Evolutionary conservation across 2,113 vertebrate genomes (phyloP).

Genomic region (pig (Sus scrofa)): DNA sequence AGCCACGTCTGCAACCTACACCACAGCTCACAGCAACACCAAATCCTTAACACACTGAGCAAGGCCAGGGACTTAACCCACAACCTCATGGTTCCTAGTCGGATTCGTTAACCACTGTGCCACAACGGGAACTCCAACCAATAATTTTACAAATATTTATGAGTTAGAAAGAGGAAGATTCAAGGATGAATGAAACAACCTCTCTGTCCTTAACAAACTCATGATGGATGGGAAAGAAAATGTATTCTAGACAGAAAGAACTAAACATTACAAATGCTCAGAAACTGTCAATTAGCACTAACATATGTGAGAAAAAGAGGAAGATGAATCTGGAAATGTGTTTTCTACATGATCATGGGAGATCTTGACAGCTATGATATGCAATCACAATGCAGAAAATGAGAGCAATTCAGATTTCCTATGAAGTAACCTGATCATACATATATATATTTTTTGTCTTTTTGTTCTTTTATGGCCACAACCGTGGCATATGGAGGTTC

Average conservation of each 20-base stretch:
- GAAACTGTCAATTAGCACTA: background rate
- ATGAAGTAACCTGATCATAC: background rate
- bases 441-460: constrained; percentile 13
- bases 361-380: background rate
- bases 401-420: background rate
- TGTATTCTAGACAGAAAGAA: background rate
- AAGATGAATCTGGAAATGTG: background rate
- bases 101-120: no score
- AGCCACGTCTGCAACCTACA: no score
- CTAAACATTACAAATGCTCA: background rate
- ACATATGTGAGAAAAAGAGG: background rate
- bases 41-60: no score
- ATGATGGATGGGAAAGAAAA: background rate
- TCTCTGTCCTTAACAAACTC: background rate
- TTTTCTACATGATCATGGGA: background rate
- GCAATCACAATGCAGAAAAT: constrained; percentile 12
- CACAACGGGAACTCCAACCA: no score
- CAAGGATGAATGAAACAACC: constrained; percentile 25
- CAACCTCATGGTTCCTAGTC: no score
- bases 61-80: no score
- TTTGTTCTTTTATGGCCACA: no score
- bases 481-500: no score
- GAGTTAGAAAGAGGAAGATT: background rate
- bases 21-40: no score
- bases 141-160: background rate